Conservation (phyloP, 1,140 invertebrate genomes). For the Drosophila orosa region DNA sequence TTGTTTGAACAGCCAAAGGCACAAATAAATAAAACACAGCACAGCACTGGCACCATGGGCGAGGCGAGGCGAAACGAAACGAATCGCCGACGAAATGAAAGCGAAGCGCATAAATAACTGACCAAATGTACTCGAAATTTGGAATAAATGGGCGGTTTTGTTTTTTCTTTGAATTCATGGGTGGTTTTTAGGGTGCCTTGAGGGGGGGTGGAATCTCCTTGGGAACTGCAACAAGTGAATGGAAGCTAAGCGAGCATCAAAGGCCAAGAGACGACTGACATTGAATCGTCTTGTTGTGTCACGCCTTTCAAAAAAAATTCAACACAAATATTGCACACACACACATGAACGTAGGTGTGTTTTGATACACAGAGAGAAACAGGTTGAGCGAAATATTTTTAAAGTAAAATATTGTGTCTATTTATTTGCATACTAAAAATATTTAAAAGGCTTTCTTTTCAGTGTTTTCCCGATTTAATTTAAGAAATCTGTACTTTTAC, state of each 20-base stretch:
- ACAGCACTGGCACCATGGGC: slow-evolving; percentile 6
- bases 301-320: slow-evolving; percentile 39
- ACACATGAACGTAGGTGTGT: neutral
- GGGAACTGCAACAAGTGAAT: slow-evolving; percentile 75
- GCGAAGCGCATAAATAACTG: slow-evolving; percentile 64
- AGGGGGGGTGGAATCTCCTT: slow-evolving; percentile 15
- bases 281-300: slow-evolving; percentile 69
- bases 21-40: slow-evolving; percentile 60
- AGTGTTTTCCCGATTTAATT: no score
- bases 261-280: slow-evolving; percentile 62
- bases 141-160: slow-evolving; percentile 34
- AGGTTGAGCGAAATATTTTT: neutral
- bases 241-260: slow-evolving; percentile 70
- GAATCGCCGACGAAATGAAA: slow-evolving; percentile 38
- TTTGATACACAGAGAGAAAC: slow-evolving; percentile 3
- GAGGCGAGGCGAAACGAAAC: slow-evolving; percentile 16
- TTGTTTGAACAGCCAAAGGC: slow-evolving; percentile 71
- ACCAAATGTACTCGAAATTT: slow-evolving; percentile 67
- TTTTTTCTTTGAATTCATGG: slow-evolving; percentile 8
- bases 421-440: no score
- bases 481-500: no score
- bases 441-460: no score
- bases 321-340: slow-evolving; percentile 1
- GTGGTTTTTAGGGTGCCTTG: neutral
- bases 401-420: no score